Evolutionary conservation across 2,797 vertebrate genomes (phyloP).

Genomic region (Sebastolobus altivelis): DNA sequence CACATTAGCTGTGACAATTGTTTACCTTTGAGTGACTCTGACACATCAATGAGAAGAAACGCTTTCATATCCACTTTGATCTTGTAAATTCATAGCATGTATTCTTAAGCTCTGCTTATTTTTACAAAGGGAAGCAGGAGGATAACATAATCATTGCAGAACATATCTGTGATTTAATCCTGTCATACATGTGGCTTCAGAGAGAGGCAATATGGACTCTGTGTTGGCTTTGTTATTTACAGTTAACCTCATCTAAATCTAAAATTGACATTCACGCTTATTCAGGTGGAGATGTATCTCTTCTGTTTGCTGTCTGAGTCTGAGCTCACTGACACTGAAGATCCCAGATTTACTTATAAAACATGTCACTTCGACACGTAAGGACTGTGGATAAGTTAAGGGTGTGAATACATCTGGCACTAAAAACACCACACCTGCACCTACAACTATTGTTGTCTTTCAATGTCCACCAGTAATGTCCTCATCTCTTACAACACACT

Average conservation of each 20-base stretch:
- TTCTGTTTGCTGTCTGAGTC: neutral
- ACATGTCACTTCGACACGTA: neutral
- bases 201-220: conserved; percentile 9
- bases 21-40: conserved; percentile 60
- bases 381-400: conserved; percentile 3
- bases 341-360: neutral
- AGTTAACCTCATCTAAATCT: neutral
- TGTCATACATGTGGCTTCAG: neutral
- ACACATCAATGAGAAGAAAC: conserved; percentile 43
- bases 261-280: neutral
- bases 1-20: conserved; percentile 56
- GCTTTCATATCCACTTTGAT: conserved; percentile 53
- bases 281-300: neutral
- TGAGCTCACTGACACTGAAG: neutral
- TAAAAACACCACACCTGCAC: conserved; percentile 36
- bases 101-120: conserved; percentile 35
- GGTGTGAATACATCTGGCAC: conserved; percentile 14
- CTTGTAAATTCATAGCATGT: conserved; percentile 34
- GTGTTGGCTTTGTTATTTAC: conserved; percentile 15
- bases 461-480: neutral
- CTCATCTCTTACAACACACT: neutral
- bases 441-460: conserved; percentile 11
- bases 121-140: conserved; percentile 28
- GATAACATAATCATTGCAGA: conserved; percentile 30
- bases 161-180: conserved; percentile 33